Conservation (phyloP, 2,888 invertebrate genomes). For the Conops quadrifasciatus region DNA sequence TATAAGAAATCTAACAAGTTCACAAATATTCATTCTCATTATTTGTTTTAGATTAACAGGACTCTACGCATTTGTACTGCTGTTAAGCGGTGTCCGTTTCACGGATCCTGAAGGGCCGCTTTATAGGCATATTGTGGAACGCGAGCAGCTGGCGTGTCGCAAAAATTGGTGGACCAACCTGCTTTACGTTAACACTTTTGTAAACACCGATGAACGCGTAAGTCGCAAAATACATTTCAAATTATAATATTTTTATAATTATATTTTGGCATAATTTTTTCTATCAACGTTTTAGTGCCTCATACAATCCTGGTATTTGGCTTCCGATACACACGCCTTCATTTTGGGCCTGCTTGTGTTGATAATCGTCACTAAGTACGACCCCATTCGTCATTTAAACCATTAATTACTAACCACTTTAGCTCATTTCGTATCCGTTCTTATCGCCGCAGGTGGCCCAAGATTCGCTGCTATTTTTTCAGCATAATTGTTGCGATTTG, state of each 20-base stretch:
- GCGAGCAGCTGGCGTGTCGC: slow-evolving; percentile 60
- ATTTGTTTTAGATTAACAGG: slow-evolving; percentile 51
- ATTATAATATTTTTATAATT: too few relatives aligned
- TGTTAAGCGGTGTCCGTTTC: slow-evolving; percentile 61
- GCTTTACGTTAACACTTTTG: slow-evolving; percentile 60
- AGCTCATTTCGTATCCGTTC: background rate
- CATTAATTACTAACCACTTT: too few relatives aligned
- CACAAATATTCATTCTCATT: too few relatives aligned
- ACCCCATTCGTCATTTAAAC: background rate
- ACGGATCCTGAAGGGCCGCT: slow-evolving; percentile 64
- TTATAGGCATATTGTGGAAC: slow-evolving; percentile 60
- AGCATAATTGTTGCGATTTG: slow-evolving; percentile 45
- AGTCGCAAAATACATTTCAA: too few relatives aligned
- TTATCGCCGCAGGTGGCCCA: slow-evolving; percentile 48
- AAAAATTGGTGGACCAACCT: slow-evolving; percentile 64
- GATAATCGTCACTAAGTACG: slow-evolving; percentile 50
- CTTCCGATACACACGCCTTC: slow-evolving; percentile 58
- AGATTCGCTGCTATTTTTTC: slow-evolving; percentile 52
- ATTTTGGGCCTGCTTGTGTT: slow-evolving; percentile 52
- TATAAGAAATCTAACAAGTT: background rate
- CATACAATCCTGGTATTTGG: slow-evolving; percentile 59
- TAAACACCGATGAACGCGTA: slow-evolving; percentile 55
- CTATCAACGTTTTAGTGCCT: slow-evolving; percentile 54
- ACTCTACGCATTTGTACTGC: slow-evolving; percentile 55
- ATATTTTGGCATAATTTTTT: background rate